Conservation (phyloP, 2,797 vertebrate species). For the Antennarius maculatus region DNA sequence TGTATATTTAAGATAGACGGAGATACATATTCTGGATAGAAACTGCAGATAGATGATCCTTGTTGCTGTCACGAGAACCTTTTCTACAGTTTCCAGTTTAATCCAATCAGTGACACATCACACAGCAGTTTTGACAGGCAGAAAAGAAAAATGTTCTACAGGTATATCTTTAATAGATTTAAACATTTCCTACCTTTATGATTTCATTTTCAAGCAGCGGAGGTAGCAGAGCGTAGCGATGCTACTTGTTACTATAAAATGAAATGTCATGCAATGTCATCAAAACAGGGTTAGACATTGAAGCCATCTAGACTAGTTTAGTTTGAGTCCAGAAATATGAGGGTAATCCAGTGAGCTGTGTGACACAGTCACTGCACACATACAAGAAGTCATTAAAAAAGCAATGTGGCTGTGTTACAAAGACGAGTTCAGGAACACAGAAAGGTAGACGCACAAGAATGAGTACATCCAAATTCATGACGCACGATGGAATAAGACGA, state of each 20-base stretch:
- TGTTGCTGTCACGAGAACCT: slow-evolving; percentile 16
- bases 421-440: slow-evolving; percentile 4
- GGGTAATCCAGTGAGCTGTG: slow-evolving; percentile 29
- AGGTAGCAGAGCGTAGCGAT: slow-evolving; percentile 41
- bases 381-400: slow-evolving; percentile 70
- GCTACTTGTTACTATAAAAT: slow-evolving; percentile 65
- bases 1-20: too few relatives aligned
- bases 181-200: slow-evolving; percentile 14
- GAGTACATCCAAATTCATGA: background rate
- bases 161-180: slow-evolving; percentile 44
- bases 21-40: too few relatives aligned
- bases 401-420: slow-evolving; percentile 49
- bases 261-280: slow-evolving; percentile 61
- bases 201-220: slow-evolving; percentile 43
- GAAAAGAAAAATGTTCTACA: slow-evolving; percentile 2
- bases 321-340: slow-evolving; percentile 32
- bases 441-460: slow-evolving; percentile 1
- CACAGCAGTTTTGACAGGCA: background rate
- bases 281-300: slow-evolving; percentile 35
- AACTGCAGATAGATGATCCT: background rate
- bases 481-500: background rate
- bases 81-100: slow-evolving; percentile 34
- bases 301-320: slow-evolving; percentile 18
- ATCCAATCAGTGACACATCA: slow-evolving; percentile 19
- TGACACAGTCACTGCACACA: slow-evolving; percentile 45